Evolutionary conservation across 1,140 invertebrate genomes (phyloP), one percentile per base, ranked within the genome.

Genomic region (Rhyzopertha dominica): DNA sequence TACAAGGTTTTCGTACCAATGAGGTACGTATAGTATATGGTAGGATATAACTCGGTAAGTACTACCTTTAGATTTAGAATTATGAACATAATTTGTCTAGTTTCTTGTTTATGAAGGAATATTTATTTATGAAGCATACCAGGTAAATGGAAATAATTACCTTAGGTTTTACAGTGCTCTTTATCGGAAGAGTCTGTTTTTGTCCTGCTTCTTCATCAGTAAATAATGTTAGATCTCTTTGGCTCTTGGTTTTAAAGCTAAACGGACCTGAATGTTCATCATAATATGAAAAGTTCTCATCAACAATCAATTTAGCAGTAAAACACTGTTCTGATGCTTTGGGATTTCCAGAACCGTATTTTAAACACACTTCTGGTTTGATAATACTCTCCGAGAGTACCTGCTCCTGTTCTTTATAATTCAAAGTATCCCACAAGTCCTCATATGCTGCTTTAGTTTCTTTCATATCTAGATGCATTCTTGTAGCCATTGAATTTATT

Each of bases 181-280:
- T 42, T 26, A 51, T 65, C 9, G 56, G 56, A 5, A 57, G 55
- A 39, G 56, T 50, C 0, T 49, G 49, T 19, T 64, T 63, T 48
- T 62, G 66, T 2, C 49, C 44, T 3, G 54, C 49, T 31, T 62
- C 54, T 38, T 62, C 58, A 24, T 70, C 64, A 9, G 53, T 62
- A 41, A 74, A 66, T 26, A 79, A 59, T 49, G 73, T 79, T 1
- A 87, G 62, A 67, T 87, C 81, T 51, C 85, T 74, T 61, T 88
- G 85, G 19, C 85, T 87, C 56, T 78, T 77, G 0, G 84, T 87
- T 66, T 84, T 81, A 67, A 85, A 87, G 1, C 82, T 76, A 68
- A 89, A 90, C 13, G 85, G 84, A 24, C 78, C 82, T 0, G 84
- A 86, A 60, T 87, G 82, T 60, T 87, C 84, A 62, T 87, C 84